Percentiles rank a stretch among this genome's conserved stretches.
Conservation (phyloP, 1,140 invertebrate genomes). For the Leptinotarsa lineolata region DNA sequence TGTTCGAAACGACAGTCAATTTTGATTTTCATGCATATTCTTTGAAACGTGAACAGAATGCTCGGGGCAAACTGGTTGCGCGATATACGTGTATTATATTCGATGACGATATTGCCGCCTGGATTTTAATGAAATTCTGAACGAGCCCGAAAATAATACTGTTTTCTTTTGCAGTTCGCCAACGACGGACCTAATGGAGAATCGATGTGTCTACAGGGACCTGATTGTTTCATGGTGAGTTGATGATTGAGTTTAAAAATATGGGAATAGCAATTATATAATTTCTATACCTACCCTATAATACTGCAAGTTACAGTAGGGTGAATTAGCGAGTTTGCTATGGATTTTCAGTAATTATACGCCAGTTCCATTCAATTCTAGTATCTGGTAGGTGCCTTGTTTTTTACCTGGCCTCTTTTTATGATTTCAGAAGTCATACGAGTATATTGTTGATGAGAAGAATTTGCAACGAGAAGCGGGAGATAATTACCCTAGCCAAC, state of each 20-base stretch:
- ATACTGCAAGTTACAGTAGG: too few species aligned
- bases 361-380: too few species aligned
- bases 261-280: background rate
- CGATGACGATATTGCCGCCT: constrained; percentile 22
- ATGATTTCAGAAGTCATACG: too few species aligned
- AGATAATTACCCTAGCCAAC: too few species aligned
- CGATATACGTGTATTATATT: background rate
- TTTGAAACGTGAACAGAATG: background rate
- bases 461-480: too few species aligned
- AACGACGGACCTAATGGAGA: constrained; percentile 62
- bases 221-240: constrained; percentile 71
- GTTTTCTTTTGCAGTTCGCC: constrained; percentile 62
- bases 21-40: constrained; percentile 10
- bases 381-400: too few species aligned
- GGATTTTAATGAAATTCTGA: constrained; percentile 44
- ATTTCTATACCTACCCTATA: too few species aligned
- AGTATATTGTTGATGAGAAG: too few species aligned
- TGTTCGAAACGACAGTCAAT: constrained; percentile 7
- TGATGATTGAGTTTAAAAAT: background rate
- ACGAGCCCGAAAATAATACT: constrained; percentile 29
- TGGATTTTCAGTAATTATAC: too few species aligned
- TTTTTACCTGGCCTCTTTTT: too few species aligned
- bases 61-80: background rate
- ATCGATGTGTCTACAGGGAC: constrained; percentile 67
- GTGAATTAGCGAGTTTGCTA: too few species aligned